These are phyloP conservation scores for Drosophila tani DNA, from an alignment of 1,140 invertebrate genomes.

Conservation along the genomic window DNA sequence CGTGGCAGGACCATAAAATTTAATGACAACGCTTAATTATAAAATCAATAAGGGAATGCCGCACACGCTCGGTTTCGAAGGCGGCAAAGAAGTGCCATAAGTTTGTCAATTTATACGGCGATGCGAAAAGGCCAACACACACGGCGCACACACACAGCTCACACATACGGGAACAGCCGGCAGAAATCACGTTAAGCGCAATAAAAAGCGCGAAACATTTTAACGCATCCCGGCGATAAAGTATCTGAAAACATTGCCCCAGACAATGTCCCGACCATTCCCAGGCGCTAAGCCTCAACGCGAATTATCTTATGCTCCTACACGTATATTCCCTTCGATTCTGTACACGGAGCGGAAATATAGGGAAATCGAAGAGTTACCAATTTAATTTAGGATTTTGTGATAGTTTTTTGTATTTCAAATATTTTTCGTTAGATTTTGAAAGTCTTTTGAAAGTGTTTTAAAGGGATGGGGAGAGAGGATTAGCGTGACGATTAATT, in stretches of 20 bases:
- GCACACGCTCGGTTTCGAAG: conserved; percentile 58
- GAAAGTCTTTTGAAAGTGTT: too few species aligned
- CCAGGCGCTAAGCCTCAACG: conserved; percentile 70
- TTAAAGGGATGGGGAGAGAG: too few species aligned
- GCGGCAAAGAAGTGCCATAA: conserved; percentile 59
- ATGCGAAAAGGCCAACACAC: conserved; percentile 19
- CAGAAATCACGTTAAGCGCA: conserved; percentile 80
- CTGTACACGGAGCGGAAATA: not conserved
- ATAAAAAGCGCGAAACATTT: conserved; percentile 83
- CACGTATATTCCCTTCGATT: conserved; percentile 18
- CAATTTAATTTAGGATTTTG: not conserved
- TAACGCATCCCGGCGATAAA: conserved; percentile 79
- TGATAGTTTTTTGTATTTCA: not conserved
- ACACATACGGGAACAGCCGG: conserved; percentile 17
- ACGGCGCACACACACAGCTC: conserved; percentile 1
- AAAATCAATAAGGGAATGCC: conserved; percentile 83
- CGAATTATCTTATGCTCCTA: conserved; percentile 75
- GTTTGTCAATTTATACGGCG: conserved; percentile 80
- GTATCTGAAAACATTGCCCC: conserved; percentile 80
- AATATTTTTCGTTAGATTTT: not conserved
- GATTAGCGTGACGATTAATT: too few species aligned
- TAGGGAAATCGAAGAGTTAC: too few species aligned
- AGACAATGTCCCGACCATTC: conserved; percentile 65
- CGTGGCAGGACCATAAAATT: conserved; percentile 70
- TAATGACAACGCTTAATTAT: conserved; percentile 84